phyloP scores from a whole-genome alignment of 2,888 invertebrate species.

The Mesochorus sp. region DNA sequence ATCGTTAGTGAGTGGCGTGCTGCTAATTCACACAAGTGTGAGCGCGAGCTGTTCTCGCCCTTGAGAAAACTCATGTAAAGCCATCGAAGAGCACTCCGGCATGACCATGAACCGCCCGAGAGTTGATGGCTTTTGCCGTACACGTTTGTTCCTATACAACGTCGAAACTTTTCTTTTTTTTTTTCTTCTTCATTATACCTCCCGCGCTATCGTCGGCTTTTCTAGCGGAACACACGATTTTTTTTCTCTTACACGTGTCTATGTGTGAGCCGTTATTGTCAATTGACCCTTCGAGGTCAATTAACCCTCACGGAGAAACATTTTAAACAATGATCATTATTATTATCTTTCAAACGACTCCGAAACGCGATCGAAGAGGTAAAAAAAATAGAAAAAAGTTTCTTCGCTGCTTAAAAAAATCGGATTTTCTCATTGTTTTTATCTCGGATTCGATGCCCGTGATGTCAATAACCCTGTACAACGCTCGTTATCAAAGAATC shows the following conservation, averaged over 20 bases:
- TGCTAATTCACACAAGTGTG: conserved; percentile 50
- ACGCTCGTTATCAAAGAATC: too few species aligned
- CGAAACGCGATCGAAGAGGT: too few species aligned
- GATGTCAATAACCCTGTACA: too few species aligned
- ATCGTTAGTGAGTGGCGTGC: conserved; percentile 54
- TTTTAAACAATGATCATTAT: too few species aligned
- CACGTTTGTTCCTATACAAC: background rate
- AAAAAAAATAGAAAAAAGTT: too few species aligned
- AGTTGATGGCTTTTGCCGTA: conserved; percentile 16
- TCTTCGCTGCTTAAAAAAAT: too few species aligned
- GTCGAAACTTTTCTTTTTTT: background rate
- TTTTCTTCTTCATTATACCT: background rate
- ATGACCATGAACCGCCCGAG: conserved; percentile 49
- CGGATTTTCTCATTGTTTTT: too few species aligned
- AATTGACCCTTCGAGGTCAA: too few species aligned
- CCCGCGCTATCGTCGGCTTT: background rate
- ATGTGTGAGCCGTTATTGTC: background rate
- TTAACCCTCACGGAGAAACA: too few species aligned
- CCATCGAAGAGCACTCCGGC: conserved; percentile 3
- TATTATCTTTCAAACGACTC: too few species aligned
- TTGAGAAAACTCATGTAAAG: conserved; percentile 38
- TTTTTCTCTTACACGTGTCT: background rate
- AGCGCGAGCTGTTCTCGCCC: conserved; percentile 49
- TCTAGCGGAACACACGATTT: conserved; percentile 2
- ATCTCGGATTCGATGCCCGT: too few species aligned